Evolutionary conservation across 2,888 invertebrate genomes (phyloP).

Genomic region (Drosophila stalkeri): DNA sequence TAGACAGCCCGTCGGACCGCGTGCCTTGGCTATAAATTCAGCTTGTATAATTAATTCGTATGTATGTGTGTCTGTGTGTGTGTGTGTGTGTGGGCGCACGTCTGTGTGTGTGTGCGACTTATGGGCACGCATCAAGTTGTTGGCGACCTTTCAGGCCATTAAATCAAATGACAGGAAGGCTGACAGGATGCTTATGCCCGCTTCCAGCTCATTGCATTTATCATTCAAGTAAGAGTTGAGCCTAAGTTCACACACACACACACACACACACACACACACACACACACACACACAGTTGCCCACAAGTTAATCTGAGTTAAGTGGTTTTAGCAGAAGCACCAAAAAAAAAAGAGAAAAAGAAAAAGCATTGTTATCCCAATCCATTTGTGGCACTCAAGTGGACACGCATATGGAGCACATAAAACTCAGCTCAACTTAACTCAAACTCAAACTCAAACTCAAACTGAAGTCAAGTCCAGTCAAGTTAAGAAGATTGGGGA

Average conservation of each 20-base stretch:
- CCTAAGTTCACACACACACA: constrained; percentile 26
- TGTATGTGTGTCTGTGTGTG: constrained; percentile 3
- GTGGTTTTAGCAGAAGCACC: constrained; percentile 57
- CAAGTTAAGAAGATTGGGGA: no score
- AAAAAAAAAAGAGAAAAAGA: constrained; percentile 15
- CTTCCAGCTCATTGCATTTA: constrained; percentile 71
- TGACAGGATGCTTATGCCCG: constrained; percentile 34
- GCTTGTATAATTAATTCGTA: constrained; percentile 43
- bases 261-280: constrained; percentile 21
- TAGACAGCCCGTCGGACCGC: constrained; percentile 9
- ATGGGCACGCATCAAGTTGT: constrained; percentile 64
- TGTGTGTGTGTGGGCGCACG: constrained; percentile 4
- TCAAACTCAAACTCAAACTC: background rate
- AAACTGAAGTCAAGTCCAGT: no score
- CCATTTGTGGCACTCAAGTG: constrained; percentile 55
- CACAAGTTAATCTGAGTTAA: constrained; percentile 72
- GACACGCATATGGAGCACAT: constrained; percentile 26
- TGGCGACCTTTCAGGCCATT: constrained; percentile 54
- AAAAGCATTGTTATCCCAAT: constrained; percentile 61
- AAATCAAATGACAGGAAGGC: constrained; percentile 70
- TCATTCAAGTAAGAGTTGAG: constrained; percentile 44
- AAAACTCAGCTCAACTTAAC: background rate
- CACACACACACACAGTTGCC: constrained; percentile 15
- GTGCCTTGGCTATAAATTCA: constrained; percentile 35
- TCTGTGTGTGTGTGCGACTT: constrained; percentile 17